Conservation (phyloP, 2,888 invertebrate species). For the Caenorhabditis panamensis region DNA sequence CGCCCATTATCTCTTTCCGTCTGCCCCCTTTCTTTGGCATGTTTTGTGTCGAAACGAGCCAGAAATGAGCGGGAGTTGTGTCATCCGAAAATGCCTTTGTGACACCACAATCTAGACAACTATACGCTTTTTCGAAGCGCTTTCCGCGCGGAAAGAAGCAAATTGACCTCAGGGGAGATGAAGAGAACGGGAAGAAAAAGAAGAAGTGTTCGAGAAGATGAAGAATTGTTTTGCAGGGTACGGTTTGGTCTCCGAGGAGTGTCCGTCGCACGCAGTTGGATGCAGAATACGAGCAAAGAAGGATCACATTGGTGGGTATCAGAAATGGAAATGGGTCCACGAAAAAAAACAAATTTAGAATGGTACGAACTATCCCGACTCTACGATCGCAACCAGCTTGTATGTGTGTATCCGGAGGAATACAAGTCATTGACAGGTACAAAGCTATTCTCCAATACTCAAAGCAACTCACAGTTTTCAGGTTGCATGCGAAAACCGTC, state of each 20-base stretch:
- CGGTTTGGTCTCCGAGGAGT: conserved; percentile 68
- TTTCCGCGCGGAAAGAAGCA: conserved; percentile 12
- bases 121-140: conserved; percentile 43
- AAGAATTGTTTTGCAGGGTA: conserved; percentile 60
- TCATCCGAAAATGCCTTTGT: background rate
- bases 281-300: conserved; percentile 66
- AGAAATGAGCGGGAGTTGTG: conserved; percentile 4
- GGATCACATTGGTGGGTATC: conserved; percentile 62
- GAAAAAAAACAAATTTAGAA: conserved; percentile 51
- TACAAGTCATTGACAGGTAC: conserved; percentile 65
- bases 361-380: conserved; percentile 70
- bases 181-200: background rate
- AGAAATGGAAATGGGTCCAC: background rate
- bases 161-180: background rate
- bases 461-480: conserved; percentile 24
- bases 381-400: conserved; percentile 70
- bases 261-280: conserved; percentile 66
- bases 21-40: conserved; percentile 6
- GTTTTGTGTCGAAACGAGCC: conserved; percentile 43
- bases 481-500: conserved; percentile 68
- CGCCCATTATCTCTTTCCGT: conserved; percentile 34
- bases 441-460: background rate
- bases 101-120: no score
- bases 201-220: background rate
- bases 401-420: conserved; percentile 70